Percentiles rank a stretch among this genome's conserved stretches.
Evolutionary conservation across 2,888 invertebrate species (phyloP).

Genomic region (Patella ulyssiponensis): DNA sequence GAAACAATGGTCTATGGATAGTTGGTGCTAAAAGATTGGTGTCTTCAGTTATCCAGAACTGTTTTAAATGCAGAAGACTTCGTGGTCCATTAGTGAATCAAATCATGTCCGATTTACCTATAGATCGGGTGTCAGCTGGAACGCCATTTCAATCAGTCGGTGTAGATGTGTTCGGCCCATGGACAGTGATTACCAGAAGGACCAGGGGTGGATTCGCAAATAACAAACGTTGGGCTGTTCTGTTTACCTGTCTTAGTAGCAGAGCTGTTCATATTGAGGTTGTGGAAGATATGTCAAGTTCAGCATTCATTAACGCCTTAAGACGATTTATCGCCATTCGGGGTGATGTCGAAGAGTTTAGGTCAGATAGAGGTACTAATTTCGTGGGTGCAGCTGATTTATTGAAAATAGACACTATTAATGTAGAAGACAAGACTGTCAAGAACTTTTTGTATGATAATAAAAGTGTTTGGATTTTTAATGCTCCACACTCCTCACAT

Average conservation of each 20-base stretch:
- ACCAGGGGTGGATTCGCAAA: slow-evolving; percentile 37
- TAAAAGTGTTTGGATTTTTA: slow-evolving; percentile 37
- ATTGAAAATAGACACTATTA: background rate
- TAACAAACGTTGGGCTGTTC: slow-evolving; percentile 39
- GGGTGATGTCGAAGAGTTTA: background rate
- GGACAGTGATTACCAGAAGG: slow-evolving; percentile 31
- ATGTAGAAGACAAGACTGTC: background rate
- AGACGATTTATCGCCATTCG: slow-evolving; percentile 34
- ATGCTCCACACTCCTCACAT: slow-evolving; percentile 38
- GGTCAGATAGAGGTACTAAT: background rate
- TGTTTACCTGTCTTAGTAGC: slow-evolving; percentile 40
- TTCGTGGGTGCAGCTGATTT: background rate
- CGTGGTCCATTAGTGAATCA: slow-evolving; percentile 28
- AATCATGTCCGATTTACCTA: slow-evolving; percentile 40
- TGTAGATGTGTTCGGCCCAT: slow-evolving; percentile 42
- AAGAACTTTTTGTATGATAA: slow-evolving; percentile 10
- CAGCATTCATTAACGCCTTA: slow-evolving; percentile 44
- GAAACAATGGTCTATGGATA: slow-evolving; percentile 38
- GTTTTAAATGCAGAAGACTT: slow-evolving; percentile 32
- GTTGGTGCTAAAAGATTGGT: slow-evolving; percentile 33
- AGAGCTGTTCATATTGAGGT: slow-evolving; percentile 45
- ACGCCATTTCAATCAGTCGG: slow-evolving; percentile 38
- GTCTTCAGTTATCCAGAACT: slow-evolving; percentile 27
- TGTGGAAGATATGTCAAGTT: slow-evolving; percentile 39
- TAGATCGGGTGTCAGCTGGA: slow-evolving; percentile 25